Conservation (phyloP, 2,113 vertebrate species). For the Forbesichthys papilliferus region DNA sequence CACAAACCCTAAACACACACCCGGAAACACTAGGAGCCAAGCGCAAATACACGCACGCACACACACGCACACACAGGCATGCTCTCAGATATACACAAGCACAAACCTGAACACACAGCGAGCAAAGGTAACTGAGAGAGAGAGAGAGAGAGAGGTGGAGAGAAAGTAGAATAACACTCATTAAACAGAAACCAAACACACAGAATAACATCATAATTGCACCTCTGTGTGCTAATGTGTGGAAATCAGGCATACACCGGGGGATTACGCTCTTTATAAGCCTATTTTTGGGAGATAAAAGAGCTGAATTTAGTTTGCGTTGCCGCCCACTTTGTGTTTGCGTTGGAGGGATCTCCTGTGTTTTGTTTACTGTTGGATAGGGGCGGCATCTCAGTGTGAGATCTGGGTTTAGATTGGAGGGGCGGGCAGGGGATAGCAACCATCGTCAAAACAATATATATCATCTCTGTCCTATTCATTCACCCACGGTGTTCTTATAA, state of each 20-base stretch:
- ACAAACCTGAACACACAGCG: slow-evolving; percentile 2
- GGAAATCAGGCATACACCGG: slow-evolving; percentile 48
- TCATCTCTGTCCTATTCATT: slow-evolving; percentile 27
- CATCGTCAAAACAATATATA: slow-evolving; percentile 60
- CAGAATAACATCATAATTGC: slow-evolving; percentile 68
- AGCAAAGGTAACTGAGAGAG: slow-evolving; percentile 22
- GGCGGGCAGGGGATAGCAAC: slow-evolving; percentile 35
- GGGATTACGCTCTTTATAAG: slow-evolving; percentile 58
- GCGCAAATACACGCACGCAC: neutral
- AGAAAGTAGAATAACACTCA: slow-evolving; percentile 67
- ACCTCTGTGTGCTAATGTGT: slow-evolving; percentile 61
- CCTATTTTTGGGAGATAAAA: slow-evolving; percentile 63
- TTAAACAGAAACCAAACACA: slow-evolving; percentile 59
- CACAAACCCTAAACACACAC: slow-evolving; percentile 59
- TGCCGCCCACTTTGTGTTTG: slow-evolving; percentile 51
- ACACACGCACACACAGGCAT: too few species aligned
- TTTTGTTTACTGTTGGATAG: slow-evolving; percentile 60
- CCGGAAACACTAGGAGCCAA: slow-evolving; percentile 18
- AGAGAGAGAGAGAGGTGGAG: slow-evolving; percentile 43
- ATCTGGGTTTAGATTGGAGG: slow-evolving; percentile 46
- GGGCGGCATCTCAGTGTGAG: slow-evolving; percentile 48
- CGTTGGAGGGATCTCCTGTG: slow-evolving; percentile 54
- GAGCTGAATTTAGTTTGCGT: slow-evolving; percentile 36
- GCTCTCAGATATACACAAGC: neutral
- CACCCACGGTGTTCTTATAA: neutral